These are phyloP conservation scores for Microplitis manilae DNA, from an alignment of 2,888 invertebrate genomes.

Conservation along the genomic window DNA sequence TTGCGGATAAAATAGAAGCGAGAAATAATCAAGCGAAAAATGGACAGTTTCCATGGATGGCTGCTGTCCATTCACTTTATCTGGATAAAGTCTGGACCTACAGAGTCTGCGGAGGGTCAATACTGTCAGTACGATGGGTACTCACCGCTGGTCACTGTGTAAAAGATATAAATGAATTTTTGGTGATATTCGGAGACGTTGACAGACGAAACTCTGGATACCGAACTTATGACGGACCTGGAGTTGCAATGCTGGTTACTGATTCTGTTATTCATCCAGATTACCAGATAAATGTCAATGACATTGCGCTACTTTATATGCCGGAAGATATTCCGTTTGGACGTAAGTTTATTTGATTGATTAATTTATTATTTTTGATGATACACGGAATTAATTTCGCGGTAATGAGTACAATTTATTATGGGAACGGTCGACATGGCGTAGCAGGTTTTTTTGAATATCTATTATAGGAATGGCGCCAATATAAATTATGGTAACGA, in stretches of 20 bases:
- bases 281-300: conserved; percentile 46
- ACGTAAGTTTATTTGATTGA: conserved; percentile 44
- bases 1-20: not conserved
- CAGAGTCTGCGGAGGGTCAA: conserved; percentile 55
- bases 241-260: conserved; percentile 52
- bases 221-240: conserved; percentile 46
- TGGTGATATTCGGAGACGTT: conserved; percentile 53
- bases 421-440: too few species aligned
- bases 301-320: conserved; percentile 55
- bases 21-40: conserved; percentile 35
- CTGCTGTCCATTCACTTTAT: conserved; percentile 48
- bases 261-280: conserved; percentile 47
- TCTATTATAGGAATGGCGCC: too few species aligned
- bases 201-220: conserved; percentile 51
- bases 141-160: conserved; percentile 59
- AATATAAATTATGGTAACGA: too few species aligned
- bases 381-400: too few species aligned
- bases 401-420: too few species aligned
- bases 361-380: conserved; percentile 7
- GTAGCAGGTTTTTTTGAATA: too few species aligned
- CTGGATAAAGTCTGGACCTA: not conserved
- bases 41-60: conserved; percentile 58
- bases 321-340: conserved; percentile 54
- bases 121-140: conserved; percentile 56
- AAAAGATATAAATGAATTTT: conserved; percentile 38